Percentiles rank a stretch among this genome's conserved stretches.
Conservation (phyloP, 2,797 vertebrate species). For the Dendrocincla tyrannina region DNA sequence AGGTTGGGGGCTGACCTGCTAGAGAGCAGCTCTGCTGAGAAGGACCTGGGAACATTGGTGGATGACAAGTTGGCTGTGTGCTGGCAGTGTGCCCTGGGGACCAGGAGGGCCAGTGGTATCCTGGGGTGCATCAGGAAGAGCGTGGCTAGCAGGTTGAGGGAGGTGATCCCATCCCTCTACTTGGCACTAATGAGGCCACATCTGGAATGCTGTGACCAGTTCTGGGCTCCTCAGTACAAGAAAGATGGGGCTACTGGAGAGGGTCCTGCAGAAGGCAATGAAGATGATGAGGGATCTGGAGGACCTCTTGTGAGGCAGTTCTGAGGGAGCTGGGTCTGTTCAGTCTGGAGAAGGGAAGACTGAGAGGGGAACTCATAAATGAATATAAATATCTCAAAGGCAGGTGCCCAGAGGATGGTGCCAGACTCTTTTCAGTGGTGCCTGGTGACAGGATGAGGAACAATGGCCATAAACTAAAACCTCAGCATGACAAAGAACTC, state of each 20-base stretch:
- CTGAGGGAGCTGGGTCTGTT: not conserved
- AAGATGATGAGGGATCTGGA: not conserved
- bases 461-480: not conserved
- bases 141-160: not conserved
- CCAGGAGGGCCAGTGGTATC: not conserved
- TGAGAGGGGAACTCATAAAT: not conserved
- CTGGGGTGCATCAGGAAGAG: not conserved
- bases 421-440: not conserved
- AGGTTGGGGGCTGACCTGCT: not conserved
- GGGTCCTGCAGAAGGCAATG: too few species aligned
- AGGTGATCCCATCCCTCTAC: not conserved
- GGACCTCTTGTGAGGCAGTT: not conserved
- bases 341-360: not conserved
- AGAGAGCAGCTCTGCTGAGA: not conserved
- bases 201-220: not conserved
- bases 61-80: not conserved
- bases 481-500: not conserved
- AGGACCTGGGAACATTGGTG: not conserved
- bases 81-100: not conserved
- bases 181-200: not conserved
- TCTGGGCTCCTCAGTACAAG: not conserved
- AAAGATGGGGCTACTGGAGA: not conserved
- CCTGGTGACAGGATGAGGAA: not conserved
- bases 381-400: not conserved
- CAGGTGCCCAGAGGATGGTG: not conserved